A percentile compares a stretch with the other conserved stretches of the same genome.
Evolutionary conservation across 2,888 invertebrate genomes (phyloP).

Genomic region (Dioctria rufipes): DNA sequence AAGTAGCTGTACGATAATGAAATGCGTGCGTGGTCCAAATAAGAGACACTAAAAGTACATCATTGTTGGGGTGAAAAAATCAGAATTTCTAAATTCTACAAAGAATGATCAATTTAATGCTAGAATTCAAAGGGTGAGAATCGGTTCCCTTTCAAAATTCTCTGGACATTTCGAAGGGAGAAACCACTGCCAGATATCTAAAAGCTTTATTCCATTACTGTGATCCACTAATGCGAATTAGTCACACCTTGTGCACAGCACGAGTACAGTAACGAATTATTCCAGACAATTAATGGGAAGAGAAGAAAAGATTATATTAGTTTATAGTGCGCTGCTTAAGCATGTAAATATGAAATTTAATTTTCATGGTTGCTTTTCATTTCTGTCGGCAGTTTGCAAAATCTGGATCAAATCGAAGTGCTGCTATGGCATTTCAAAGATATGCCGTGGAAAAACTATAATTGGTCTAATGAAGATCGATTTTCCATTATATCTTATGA

Average conservation of each 20-base stretch:
- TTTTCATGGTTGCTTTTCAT: too few species aligned
- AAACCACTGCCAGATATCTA: background rate
- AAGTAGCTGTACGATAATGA: background rate
- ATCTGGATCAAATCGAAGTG: too few species aligned
- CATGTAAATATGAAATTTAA: too few species aligned
- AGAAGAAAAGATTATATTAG: background rate
- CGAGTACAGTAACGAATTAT: background rate
- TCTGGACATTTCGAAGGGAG: background rate
- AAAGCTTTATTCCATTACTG: background rate
- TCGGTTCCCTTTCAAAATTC: background rate
- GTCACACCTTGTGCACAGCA: conserved; percentile 10
- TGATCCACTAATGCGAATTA: conserved; percentile 14
- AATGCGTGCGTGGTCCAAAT: conserved; percentile 29
- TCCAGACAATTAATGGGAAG: background rate
- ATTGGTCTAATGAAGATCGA: too few species aligned
- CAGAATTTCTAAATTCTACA: conserved; percentile 3
- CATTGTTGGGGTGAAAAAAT: conserved; percentile 21
- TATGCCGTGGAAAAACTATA: too few species aligned
- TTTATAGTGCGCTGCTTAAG: too few species aligned
- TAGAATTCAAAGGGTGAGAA: background rate
- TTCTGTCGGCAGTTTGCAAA: too few species aligned
- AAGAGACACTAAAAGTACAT: conserved; percentile 13
- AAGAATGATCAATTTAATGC: background rate
- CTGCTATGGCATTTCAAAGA: too few species aligned
- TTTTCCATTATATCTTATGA: too few species aligned